Evolutionary conservation across 2,888 invertebrate species (phyloP), one percentile per base, ranked within the genome.

Genomic region (Bellardia bayeri): DNA sequence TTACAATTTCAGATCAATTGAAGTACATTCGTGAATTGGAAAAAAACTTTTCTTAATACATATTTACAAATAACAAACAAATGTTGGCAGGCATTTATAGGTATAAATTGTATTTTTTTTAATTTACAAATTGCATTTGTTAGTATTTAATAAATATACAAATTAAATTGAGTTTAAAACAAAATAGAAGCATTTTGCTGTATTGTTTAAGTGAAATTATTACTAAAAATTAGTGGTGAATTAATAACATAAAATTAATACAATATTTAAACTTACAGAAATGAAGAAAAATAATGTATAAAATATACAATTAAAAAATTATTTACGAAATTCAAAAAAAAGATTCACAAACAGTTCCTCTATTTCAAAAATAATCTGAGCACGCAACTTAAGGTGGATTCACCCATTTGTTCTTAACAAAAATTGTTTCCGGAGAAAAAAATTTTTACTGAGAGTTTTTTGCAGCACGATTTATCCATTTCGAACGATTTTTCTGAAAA

Each of bases 21-120:
- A n/a, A n/a, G n/a, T n/a, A n/a, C 9, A n/a, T n/a, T n/a, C n/a
- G 4, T 51, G 14, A 51, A n/a, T 51, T 51, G 14, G 14, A 14
- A 51, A 51, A 51, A 51, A n/a, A n/a, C n/a, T 51, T n/a, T 51
- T n/a, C 51, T 51, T 51, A n/a, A 51, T 51, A n/a, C n/a, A n/a
- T n/a, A 51, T 51, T 51, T 51, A 16, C 56, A 37, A 9, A n/a
- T 49, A 64, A 11, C 16, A 54, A 16, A n/a, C 16, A 69, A 51
- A n/a, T 54, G 1, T 69, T 69, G 8, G 23, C 11, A 40, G 40
- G 16, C 72, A 45, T 72, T 56, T 42, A 54, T 16, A 49, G 3
- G 9, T 58, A 30, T 58, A 30, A 23, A 11, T 16, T 23, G 7
- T 54, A 16, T 13, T 54, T 56, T 56, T 23, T 8, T 11, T 7